A percentile compares a stretch with the other conserved stretches of the same genome.
Evolutionary conservation across 2,797 vertebrate species (phyloP).

Genomic region (Sternotherus odoratus): DNA sequence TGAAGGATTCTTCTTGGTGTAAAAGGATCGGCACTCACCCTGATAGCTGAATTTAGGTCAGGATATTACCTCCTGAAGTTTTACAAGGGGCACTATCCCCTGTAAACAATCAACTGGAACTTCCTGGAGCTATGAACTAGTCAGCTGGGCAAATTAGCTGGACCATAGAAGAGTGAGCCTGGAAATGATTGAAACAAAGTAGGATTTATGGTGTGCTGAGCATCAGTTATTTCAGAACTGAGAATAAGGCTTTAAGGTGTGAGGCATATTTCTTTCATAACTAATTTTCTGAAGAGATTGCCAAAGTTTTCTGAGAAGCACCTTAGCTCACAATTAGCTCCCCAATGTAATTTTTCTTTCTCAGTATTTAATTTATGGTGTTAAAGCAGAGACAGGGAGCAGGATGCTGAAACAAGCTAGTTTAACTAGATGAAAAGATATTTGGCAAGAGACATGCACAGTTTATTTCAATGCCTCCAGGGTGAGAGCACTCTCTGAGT

Average conservation of each 20-base stretch:
- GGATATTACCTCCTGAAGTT: neutral
- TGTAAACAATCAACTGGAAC: slow-evolving; percentile 6
- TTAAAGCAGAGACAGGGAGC: neutral
- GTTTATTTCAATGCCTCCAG: neutral
- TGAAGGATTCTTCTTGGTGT: neutral
- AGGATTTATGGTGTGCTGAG: neutral
- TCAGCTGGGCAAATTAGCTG: neutral
- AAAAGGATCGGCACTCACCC: neutral
- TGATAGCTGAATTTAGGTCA: neutral
- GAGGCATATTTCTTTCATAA: slow-evolving; percentile 10
- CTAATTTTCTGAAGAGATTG: slow-evolving; percentile 30
- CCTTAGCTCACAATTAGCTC: slow-evolving; percentile 25
- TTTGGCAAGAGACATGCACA: neutral
- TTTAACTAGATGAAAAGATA: neutral
- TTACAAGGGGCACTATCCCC: neutral
- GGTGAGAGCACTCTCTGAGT: neutral
- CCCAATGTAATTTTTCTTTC: slow-evolving; percentile 10
- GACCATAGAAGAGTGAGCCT: neutral
- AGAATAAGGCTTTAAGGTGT: slow-evolving; percentile 1
- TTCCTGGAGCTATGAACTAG: neutral
- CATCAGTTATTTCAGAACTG: slow-evolving; percentile 9
- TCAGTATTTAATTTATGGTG: neutral
- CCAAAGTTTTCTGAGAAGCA: slow-evolving; percentile 13
- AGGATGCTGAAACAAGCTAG: neutral
- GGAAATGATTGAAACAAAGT: neutral